phyloP scores from a whole-genome alignment of 2,797 vertebrate genomes.

The Chiroxiphia lanceolata region DNA sequence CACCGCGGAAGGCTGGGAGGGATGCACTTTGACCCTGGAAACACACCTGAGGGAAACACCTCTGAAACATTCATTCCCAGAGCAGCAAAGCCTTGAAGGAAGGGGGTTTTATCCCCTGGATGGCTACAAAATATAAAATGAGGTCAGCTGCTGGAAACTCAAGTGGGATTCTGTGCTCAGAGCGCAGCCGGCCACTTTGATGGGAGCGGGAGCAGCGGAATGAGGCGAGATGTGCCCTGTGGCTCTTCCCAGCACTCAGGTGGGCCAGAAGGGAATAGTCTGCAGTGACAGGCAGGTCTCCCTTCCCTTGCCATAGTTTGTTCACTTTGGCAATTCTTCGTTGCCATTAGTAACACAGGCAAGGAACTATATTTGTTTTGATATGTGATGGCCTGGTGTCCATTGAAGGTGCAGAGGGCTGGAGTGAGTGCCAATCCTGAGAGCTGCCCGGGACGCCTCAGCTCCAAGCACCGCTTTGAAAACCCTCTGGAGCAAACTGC shows the following conservation, averaged over 20 bases:
- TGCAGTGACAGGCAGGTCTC: neutral
- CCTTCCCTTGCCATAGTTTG: neutral
- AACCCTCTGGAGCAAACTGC: neutral
- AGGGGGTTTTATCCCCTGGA: neutral
- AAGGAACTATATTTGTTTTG: conserved; percentile 10
- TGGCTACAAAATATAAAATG: neutral
- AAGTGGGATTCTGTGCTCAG: rapidly evolving
- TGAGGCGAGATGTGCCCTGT: neutral
- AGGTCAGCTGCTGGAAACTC: neutral
- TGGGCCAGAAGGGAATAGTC: neutral
- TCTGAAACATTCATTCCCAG: conserved; percentile 16
- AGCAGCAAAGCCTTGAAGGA: neutral
- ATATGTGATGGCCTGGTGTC: neutral
- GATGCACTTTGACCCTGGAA: conserved; percentile 62
- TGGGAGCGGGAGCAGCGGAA: rapidly evolving
- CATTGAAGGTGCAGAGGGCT: neutral
- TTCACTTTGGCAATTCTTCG: conserved; percentile 18
- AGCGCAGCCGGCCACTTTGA: neutral
- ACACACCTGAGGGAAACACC: neutral
- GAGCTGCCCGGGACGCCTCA: neutral
- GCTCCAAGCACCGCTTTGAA: neutral
- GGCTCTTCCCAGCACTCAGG: neutral
- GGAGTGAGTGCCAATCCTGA: rapidly evolving
- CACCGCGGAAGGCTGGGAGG: neutral
- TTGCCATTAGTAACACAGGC: conserved; percentile 38